Percentiles rank a stretch among this genome's conserved stretches.
Conservation (phyloP, 2,797 vertebrate species). For the Macrochelys suwanniensis region DNA sequence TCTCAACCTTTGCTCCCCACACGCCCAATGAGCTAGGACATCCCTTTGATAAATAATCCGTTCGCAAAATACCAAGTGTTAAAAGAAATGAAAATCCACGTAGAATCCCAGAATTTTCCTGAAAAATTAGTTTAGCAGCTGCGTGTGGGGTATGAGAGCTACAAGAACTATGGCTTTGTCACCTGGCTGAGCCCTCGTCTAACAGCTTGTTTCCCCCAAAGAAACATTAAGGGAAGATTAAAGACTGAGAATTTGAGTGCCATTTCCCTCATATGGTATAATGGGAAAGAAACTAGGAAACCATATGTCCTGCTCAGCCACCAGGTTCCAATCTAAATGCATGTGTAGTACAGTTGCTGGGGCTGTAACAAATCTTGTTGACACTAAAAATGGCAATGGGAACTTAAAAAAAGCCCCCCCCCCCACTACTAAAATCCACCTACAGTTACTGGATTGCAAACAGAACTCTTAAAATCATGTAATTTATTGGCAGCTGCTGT, state of each 20-base stretch:
- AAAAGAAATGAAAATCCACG: neutral
- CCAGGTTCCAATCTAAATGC: neutral
- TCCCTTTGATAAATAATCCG: neutral
- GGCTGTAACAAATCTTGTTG: neutral
- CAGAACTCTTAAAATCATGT: neutral
- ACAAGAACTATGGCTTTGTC: neutral
- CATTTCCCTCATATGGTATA: neutral
- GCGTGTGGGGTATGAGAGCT: neutral
- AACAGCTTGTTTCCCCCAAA: neutral
- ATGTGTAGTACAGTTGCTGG: neutral
- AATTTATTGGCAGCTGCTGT: constrained; percentile 13
- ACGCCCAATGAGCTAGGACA: neutral
- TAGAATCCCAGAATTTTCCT: neutral
- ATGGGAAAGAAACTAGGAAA: neutral
- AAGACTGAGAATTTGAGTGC: neutral
- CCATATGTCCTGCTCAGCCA: neutral
- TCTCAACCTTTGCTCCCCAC: neutral
- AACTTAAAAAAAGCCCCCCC: neutral
- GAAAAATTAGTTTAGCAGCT: neutral
- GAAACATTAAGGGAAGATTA: neutral
- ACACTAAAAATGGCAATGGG: neutral
- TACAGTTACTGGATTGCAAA: neutral
- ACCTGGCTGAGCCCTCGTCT: neutral
- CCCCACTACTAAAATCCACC: neutral
- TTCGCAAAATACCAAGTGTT: neutral